Evolutionary conservation across 2,888 invertebrate species (phyloP), one percentile per base, ranked within the genome.

Genomic region (Chamaedrilus cognettii): DNA sequence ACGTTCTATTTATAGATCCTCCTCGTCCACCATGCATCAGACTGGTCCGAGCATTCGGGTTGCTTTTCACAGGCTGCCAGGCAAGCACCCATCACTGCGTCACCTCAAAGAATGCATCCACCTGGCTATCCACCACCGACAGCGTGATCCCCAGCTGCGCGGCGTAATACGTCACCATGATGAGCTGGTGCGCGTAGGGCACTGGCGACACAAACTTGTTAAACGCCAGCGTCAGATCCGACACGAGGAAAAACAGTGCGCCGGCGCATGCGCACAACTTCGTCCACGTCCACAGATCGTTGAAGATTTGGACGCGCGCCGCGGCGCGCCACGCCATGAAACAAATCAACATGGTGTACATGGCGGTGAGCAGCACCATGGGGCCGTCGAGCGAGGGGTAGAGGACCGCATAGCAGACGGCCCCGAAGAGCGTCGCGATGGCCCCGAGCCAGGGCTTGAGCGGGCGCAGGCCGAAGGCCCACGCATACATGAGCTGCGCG

Each of bases 101-200:
- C n/a, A n/a, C n/a, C n/a, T 52, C 55, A 32, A 62, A 50, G n/a
- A 62, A 49, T 1, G 62, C 62, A 19, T 83, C 82, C 3, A 81
- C 78, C 52, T 81, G 82, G 60, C 81, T 82, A 74, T 83, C 83
- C 1, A 83, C 82, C 0, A 83, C 82, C 0, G 93, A 93, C 59
- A 94, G 84, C 19, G 94, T 89, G 78, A 96, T 91, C 63, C 90
- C 90, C 72, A 95, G 87, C 86, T 96, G 95, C 26, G 91, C 95
- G 70, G 90, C 87, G 85, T 95, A 96, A 85, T 96, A 96, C 0
- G 94, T 93, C 11, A 88, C 84, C 95, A 96, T 96, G 71, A 95
- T 90, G 70, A 91, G 84, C 70, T 88, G 87, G 89, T 93, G 86
- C 32, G 88, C 83, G 83, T 90, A 85, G 30, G 90, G 89, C 77